Evolutionary conservation across 2,113 vertebrate genomes (phyloP), one percentile per base, ranked within the genome.

Genomic region (Catharus minimus): DNA sequence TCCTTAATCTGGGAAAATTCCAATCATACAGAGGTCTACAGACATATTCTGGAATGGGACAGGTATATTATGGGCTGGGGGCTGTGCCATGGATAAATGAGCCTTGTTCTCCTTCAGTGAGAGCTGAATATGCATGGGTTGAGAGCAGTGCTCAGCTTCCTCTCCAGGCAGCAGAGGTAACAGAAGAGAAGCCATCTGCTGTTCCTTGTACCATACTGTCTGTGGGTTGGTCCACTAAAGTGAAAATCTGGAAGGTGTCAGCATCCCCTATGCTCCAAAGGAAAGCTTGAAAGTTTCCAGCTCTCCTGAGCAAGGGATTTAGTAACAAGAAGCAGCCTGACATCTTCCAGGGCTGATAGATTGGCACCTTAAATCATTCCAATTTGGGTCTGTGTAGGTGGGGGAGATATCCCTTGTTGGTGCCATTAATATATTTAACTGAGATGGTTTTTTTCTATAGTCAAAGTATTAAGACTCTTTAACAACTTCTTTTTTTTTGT

Each of bases 121-220:
- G 94, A 94, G 69, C 92, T 97, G 96, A 96, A 95, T 96, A 88
- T 96, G 93, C 93, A 88, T 86, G 84, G 74, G 72, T 77, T 67
- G 89, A 66, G 88, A 91, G 89, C 30, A 41, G 88, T 64, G 66
- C 88, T 96, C 88, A 58, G 86, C 64, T 72, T 94, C 93, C 46
- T 96, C 92, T 95, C 93, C 88, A 92, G 94, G 92, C 95, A 96
- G 94, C 89, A 57, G 95, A 94, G 96, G 94, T 91, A 97, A 92
- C 97, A 98, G 97, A 97, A 97, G 96, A 94, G 67, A 92, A 95
- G 78, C 97, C 97, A 97, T 98, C 98, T 98, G 98, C 94, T 96
- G 64, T 94, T 93, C 96, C 96, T 95, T 96, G 95, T 94, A 96
- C 96, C 97, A 97, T 97, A 93, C 95, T 97, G 97, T 94, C 96